These are phyloP conservation scores for Achroia grisella DNA, from an alignment of 1,140 invertebrate species.

Conservation along the genomic window DNA sequence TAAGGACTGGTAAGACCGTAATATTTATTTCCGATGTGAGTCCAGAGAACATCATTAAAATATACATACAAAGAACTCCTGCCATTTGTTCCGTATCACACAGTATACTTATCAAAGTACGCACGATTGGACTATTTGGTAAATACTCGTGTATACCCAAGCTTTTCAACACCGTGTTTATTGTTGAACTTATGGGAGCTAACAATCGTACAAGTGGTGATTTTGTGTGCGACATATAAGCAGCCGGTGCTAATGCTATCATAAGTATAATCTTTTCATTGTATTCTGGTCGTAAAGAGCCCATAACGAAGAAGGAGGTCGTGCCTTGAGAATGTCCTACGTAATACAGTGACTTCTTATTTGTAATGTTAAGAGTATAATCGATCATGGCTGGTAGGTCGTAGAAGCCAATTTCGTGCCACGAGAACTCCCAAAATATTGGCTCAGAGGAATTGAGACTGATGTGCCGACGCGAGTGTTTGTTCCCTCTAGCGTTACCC, in stretches of 20 bases:
- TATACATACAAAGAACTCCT: constrained; percentile 31
- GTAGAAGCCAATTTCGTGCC: neutral
- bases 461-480: constrained; percentile 73
- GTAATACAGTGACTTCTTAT: neutral
- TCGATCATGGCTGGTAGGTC: neutral
- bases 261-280: neutral
- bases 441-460: constrained; percentile 71
- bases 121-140: constrained; percentile 21
- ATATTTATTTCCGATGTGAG: constrained; percentile 35
- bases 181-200: constrained; percentile 16
- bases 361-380: neutral
- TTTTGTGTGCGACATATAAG: constrained; percentile 71
- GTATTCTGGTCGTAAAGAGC: neutral
- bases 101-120: constrained; percentile 16
- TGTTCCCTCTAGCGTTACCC: too few species aligned
- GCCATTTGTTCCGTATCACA: constrained; percentile 21
- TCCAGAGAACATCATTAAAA: constrained; percentile 22
- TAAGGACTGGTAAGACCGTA: constrained; percentile 81
- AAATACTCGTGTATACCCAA: constrained; percentile 34
- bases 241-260: constrained; percentile 76
- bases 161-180: constrained; percentile 15
- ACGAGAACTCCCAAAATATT: constrained; percentile 13
- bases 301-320: neutral
- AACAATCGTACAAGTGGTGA: constrained; percentile 66
- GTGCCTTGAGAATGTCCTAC: neutral